A percentile compares a stretch with the other conserved stretches of the same genome.
Conservation (phyloP, 2,113 vertebrate genomes). For the Zingel zingel region DNA sequence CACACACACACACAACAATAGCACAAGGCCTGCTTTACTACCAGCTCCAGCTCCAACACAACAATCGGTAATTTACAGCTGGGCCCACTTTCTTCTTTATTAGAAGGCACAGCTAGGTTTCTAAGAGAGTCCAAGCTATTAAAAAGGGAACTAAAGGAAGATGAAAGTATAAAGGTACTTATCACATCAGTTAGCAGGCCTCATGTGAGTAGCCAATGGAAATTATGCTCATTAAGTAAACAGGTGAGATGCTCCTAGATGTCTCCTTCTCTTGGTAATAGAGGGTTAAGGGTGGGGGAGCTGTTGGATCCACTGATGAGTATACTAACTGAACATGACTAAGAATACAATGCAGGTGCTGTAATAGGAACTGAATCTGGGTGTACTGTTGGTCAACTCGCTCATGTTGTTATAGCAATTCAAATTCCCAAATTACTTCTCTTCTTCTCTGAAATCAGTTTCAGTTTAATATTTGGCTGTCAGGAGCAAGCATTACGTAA, state of each 20-base stretch:
- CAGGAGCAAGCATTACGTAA: too few relatives aligned
- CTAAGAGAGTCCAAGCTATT: conserved; percentile 92
- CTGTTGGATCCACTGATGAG: conserved; percentile 43
- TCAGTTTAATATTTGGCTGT: background rate
- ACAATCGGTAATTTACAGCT: conserved; percentile 92
- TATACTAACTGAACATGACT: conserved; percentile 37
- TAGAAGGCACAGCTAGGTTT: conserved; percentile 88
- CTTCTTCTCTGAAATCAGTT: conserved; percentile 8
- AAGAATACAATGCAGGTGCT: conserved; percentile 29
- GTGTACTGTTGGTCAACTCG: background rate
- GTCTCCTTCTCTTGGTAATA: conserved; percentile 57
- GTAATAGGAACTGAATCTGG: conserved; percentile 6
- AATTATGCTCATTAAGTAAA: conserved; percentile 86
- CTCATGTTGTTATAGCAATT: conserved; percentile 22
- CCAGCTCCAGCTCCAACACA: conserved; percentile 90
- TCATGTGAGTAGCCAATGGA: conserved; percentile 82
- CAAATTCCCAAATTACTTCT: background rate
- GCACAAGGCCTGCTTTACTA: conserved; percentile 86
- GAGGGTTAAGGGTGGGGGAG: conserved; percentile 47
- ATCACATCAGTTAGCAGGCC: conserved; percentile 86
- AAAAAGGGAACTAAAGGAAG: conserved; percentile 88
- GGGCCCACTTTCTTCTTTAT: conserved; percentile 75
- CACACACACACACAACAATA: conserved; percentile 77
- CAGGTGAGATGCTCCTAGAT: conserved; percentile 52
- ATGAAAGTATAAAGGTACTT: conserved; percentile 89